Evolutionary conservation across 2,113 vertebrate genomes (phyloP).

Genomic region (Thunnus maccoyii): DNA sequence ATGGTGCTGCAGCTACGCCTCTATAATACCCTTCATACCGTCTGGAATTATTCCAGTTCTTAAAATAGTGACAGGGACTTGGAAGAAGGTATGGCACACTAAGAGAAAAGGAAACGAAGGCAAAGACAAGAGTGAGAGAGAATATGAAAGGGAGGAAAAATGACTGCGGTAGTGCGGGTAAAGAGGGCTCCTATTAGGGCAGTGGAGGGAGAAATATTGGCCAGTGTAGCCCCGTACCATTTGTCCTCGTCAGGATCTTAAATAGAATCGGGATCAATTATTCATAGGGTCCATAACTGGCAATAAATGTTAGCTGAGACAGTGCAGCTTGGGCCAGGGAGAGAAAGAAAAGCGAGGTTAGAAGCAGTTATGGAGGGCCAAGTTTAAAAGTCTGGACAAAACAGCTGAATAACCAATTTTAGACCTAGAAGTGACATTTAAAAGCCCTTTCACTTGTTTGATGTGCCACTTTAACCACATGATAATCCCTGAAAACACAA

Average conservation of each 20-base stretch:
- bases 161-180: slow-evolving; percentile 59
- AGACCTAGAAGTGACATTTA: slow-evolving; percentile 52
- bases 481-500: slow-evolving; percentile 44
- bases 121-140: slow-evolving; percentile 32
- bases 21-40: slow-evolving; percentile 53
- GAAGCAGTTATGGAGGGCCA: slow-evolving; percentile 35
- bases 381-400: slow-evolving; percentile 60
- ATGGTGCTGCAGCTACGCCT: slow-evolving; percentile 44
- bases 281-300: slow-evolving; percentile 79
- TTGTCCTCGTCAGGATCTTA: slow-evolving; percentile 82
- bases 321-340: slow-evolving; percentile 36
- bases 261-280: slow-evolving; percentile 83
- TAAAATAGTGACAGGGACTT: slow-evolving; percentile 72
- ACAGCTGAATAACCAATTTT: slow-evolving; percentile 62
- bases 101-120: slow-evolving; percentile 56
- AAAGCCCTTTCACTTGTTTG: slow-evolving; percentile 51
- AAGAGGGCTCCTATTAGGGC: slow-evolving; percentile 75
- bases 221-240: slow-evolving; percentile 70
- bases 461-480: slow-evolving; percentile 33
- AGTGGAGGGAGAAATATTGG: slow-evolving; percentile 79
- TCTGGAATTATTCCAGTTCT: slow-evolving; percentile 69
- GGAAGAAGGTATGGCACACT: slow-evolving; percentile 47
- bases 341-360: slow-evolving; percentile 57
- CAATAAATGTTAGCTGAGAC: slow-evolving; percentile 80
- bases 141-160: slow-evolving; percentile 68